These are phyloP conservation scores for Abscondita cerata DNA, from an alignment of 2,888 invertebrate genomes.

Conservation along the genomic window DNA sequence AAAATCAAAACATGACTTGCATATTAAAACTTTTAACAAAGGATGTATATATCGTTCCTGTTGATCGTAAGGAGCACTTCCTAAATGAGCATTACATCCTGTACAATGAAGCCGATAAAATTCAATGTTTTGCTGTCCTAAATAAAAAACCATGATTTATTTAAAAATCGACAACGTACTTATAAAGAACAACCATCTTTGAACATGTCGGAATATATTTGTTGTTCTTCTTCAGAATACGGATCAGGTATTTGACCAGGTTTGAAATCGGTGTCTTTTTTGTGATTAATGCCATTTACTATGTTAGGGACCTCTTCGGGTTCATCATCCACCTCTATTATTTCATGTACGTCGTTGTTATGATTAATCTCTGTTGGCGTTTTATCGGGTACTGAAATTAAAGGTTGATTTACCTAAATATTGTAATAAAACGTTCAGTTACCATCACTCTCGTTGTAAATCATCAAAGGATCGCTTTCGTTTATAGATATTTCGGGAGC, in stretches of 20 bases:
- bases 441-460: not conserved
- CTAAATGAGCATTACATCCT: constrained; percentile 77
- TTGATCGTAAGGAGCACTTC: constrained; percentile 71
- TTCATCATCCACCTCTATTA: constrained; percentile 2
- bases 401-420: too few relatives aligned
- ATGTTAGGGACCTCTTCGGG: not conserved
- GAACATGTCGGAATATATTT: constrained; percentile 26
- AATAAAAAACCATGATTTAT: constrained; percentile 47
- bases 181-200: too few relatives aligned
- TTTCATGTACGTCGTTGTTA: not conserved
- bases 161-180: too few relatives aligned
- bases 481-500: not conserved
- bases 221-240: constrained; percentile 33
- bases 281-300: not conserved
- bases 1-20: constrained; percentile 75
- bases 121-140: constrained; percentile 67
- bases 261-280: not conserved
- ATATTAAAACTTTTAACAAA: constrained; percentile 73
- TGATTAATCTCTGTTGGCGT: not conserved
- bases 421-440: too few relatives aligned
- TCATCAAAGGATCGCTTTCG: not conserved
- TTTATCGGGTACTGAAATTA: not conserved
- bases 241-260: constrained; percentile 38
- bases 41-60: constrained; percentile 75
- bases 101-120: constrained; percentile 74